A percentile compares a stretch with the other conserved stretches of the same genome.
phyloP scores from a whole-genome alignment of 1,140 invertebrate species.

The Zaprionus africanus region DNA sequence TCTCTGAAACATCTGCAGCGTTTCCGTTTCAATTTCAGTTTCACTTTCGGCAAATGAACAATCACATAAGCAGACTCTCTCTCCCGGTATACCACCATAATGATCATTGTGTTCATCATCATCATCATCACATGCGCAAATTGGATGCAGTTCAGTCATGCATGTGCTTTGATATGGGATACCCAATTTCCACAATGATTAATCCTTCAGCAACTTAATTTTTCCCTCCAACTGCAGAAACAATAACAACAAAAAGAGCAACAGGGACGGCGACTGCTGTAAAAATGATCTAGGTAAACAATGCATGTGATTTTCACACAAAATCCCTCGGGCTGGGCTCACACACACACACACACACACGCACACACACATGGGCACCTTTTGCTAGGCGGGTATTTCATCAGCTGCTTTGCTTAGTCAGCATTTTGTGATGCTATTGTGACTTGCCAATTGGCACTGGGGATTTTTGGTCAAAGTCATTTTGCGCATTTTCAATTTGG shows the following conservation, averaged over 20 bases:
- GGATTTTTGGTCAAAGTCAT: conserved; percentile 80
- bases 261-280: conserved; percentile 11
- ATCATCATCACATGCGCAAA: conserved; percentile 49
- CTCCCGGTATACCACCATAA: not conserved
- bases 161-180: conserved; percentile 47
- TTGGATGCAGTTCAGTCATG: conserved; percentile 50
- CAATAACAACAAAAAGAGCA: conserved; percentile 25
- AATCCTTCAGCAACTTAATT: conserved; percentile 52
- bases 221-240: conserved; percentile 16
- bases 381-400: conserved; percentile 35
- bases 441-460: conserved; percentile 76
- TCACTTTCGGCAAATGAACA: conserved; percentile 39
- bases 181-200: conserved; percentile 24
- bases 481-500: conserved; percentile 80
- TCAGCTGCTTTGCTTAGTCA: conserved; percentile 56
- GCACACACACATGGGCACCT: conserved; percentile 9
- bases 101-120: not conserved
- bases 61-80: conserved; percentile 17
- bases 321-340: not conserved
- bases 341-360: not conserved
- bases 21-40: conserved; percentile 28
- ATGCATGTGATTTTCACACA: conserved; percentile 48
- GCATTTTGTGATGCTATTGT: conserved; percentile 50
- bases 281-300: conserved; percentile 52
- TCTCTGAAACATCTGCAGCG: conserved; percentile 45